These are phyloP conservation scores for Eremobia ochroleuca DNA, from an alignment of 2,888 invertebrate genomes.

Conservation along the genomic window DNA sequence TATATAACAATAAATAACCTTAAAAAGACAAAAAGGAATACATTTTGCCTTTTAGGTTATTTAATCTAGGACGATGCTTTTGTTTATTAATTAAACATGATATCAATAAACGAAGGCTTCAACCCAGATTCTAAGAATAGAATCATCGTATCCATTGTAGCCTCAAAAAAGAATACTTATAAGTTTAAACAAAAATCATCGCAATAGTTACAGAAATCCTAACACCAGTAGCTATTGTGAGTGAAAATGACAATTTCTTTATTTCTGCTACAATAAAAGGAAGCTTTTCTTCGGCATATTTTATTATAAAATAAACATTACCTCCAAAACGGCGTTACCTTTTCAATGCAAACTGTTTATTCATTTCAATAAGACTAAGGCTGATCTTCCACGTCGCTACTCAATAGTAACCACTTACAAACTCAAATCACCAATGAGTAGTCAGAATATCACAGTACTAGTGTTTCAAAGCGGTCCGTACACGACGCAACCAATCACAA, in stretches of 20 bases:
- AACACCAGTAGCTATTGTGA: slow-evolving; percentile 12
- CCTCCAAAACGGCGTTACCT: slow-evolving; percentile 35
- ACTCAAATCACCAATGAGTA: background rate
- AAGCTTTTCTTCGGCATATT: slow-evolving; percentile 33
- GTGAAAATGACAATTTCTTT: slow-evolving; percentile 38
- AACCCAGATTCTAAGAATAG: background rate
- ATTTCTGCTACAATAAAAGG: slow-evolving; percentile 34
- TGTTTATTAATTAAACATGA: too few relatives aligned
- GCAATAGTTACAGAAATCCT: slow-evolving; percentile 19
- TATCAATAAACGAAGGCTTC: background rate
- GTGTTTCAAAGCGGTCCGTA: background rate
- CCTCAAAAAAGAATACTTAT: background rate
- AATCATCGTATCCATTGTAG: background rate
- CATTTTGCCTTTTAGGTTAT: too few relatives aligned
- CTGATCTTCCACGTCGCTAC: background rate
- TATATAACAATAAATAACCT: too few relatives aligned
- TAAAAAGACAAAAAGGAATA: too few relatives aligned
- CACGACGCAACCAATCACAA: background rate
- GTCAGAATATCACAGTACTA: background rate
- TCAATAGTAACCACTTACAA: background rate
- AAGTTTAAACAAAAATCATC: slow-evolving; percentile 15
- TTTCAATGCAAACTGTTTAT: slow-evolving; percentile 69
- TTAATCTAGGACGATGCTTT: too few relatives aligned
- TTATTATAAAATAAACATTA: slow-evolving; percentile 37
- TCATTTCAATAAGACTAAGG: slow-evolving; percentile 72